Percentiles rank a stretch among this genome's conserved stretches.
phyloP scores from a whole-genome alignment of 1,140 invertebrate genomes.

The Trichonephila clavata region DNA sequence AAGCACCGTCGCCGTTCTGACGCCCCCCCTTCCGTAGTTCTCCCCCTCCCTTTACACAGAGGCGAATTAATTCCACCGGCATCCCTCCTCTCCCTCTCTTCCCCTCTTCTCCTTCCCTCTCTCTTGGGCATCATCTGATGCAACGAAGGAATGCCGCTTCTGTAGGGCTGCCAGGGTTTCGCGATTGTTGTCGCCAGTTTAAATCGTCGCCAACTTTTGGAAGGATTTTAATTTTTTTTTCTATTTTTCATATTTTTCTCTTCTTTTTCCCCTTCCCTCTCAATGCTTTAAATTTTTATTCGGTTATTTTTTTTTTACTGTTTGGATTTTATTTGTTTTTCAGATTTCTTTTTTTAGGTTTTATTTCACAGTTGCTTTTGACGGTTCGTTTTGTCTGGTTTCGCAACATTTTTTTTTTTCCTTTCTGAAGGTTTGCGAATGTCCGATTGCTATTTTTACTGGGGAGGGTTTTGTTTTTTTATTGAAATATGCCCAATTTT shows the following conservation, averaged over 20 bases:
- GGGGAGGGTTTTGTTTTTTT: too few species aligned
- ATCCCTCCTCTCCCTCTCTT: background rate
- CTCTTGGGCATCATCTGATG: constrained; percentile 75
- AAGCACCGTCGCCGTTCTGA: constrained; percentile 75
- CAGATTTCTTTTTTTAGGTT: too few species aligned
- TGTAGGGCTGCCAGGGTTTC: constrained; percentile 44
- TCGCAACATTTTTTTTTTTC: background rate
- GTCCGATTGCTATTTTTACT: too few species aligned
- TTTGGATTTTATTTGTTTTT: too few species aligned
- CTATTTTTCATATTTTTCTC: background rate
- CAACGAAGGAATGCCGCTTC: constrained; percentile 66
- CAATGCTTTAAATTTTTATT: too few species aligned
- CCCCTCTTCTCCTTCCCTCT: background rate
- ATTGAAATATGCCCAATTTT: too few species aligned
- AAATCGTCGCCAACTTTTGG: constrained; percentile 46
- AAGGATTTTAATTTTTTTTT: background rate
- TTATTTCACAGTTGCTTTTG: too few species aligned
- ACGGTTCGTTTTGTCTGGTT: too few species aligned
- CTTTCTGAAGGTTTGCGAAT: too few species aligned
- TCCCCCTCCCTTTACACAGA: constrained; percentile 47
- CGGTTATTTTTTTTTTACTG: too few species aligned
- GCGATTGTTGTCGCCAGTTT: constrained; percentile 56
- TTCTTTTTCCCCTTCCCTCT: too few species aligned
- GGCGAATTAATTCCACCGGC: constrained; percentile 75
- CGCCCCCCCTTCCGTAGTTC: constrained; percentile 29